Evolutionary conservation across 2,888 invertebrate genomes (phyloP).

Genomic region (Scaptomyza caliginosa): DNA sequence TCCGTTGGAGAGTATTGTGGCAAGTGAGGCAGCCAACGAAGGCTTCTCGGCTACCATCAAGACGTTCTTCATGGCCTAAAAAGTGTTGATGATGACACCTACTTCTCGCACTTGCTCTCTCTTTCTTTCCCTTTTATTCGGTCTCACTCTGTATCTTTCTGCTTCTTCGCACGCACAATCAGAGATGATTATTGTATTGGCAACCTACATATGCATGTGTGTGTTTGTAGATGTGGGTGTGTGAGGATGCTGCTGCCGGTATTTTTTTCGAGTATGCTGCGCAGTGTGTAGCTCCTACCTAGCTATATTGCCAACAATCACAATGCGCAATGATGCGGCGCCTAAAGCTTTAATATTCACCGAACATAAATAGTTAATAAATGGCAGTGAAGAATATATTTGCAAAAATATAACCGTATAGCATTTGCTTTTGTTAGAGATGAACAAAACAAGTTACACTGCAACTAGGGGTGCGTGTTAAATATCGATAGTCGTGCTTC

Average conservation of each 20-base stretch:
- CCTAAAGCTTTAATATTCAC: not conserved
- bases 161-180: constrained; percentile 21
- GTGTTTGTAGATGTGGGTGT: constrained; percentile 1
- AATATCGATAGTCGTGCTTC: constrained; percentile 7
- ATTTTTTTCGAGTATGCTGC: constrained; percentile 21
- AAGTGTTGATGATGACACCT: constrained; percentile 43
- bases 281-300: not conserved
- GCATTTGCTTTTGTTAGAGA: constrained; percentile 35
- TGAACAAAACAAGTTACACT: constrained; percentile 32
- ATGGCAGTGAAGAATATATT: constrained; percentile 8
- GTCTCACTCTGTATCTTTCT: not conserved
- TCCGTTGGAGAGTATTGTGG: constrained; percentile 96
- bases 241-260: constrained; percentile 49
- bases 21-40: constrained; percentile 96
- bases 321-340: constrained; percentile 8
- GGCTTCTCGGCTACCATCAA: constrained; percentile 99
- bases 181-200: constrained; percentile 23
- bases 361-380: constrained; percentile 4
- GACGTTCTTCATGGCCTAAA: constrained; percentile 89
- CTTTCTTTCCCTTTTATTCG: not conserved
- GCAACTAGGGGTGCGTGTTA: constrained; percentile 15
- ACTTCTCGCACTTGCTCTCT: not conserved
- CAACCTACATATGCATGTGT: constrained; percentile 18
- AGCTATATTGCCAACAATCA: constrained; percentile 9
- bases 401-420: constrained; percentile 29